phyloP scores from a whole-genome alignment of 2,888 invertebrate genomes.

The Anagyrus pseudococci region DNA sequence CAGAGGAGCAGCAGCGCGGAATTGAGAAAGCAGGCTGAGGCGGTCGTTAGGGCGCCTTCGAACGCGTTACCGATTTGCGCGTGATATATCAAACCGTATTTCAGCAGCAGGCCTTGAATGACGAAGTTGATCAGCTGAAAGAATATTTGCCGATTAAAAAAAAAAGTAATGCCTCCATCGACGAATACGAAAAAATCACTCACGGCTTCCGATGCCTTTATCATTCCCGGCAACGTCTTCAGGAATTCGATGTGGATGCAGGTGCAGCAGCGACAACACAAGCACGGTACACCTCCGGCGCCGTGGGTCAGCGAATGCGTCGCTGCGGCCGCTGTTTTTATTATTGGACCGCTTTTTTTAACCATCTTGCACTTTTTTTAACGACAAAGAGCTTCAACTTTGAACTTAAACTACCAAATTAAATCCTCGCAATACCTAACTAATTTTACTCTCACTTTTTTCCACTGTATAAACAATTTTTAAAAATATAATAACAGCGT shows the following conservation, averaged over 20 bases:
- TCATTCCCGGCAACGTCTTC: conserved; percentile 75
- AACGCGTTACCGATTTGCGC: conserved; percentile 79
- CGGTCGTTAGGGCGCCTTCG: conserved; percentile 81
- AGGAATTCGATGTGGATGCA: conserved; percentile 81
- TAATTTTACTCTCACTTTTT: too few relatives aligned
- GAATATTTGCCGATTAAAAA: not conserved
- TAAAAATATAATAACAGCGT: too few relatives aligned
- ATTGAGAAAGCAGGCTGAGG: conserved; percentile 81
- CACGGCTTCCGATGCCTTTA: conserved; percentile 80
- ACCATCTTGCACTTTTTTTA: conserved; percentile 16
- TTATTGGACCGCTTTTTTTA: conserved; percentile 10
- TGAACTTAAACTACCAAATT: not conserved
- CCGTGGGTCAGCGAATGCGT: conserved; percentile 14
- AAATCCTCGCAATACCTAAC: too few relatives aligned
- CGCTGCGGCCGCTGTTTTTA: conserved; percentile 12
- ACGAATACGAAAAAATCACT: conserved; percentile 52
- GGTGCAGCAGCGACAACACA: conserved; percentile 75
- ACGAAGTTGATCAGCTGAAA: conserved; percentile 20
- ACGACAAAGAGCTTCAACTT: not conserved
- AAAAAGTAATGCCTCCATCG: too few relatives aligned
- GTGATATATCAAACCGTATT: conserved; percentile 78
- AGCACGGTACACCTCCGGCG: conserved; percentile 70
- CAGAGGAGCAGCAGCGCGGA: conserved; percentile 76
- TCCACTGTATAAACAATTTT: too few relatives aligned
- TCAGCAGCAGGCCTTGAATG: conserved; percentile 64